phyloP scores from a whole-genome alignment of 2,888 invertebrate species.

The Chorisops tibialis region DNA sequence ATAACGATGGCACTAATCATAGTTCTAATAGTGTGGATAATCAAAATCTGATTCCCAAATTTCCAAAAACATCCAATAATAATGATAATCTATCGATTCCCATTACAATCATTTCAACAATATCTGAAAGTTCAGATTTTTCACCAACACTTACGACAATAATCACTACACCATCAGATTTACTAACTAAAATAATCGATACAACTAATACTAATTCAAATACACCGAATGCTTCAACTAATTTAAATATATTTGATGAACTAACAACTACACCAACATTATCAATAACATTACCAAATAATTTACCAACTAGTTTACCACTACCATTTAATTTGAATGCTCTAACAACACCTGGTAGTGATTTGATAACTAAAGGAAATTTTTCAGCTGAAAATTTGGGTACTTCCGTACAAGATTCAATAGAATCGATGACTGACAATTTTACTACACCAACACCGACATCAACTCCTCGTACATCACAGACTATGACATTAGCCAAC shows the following conservation, averaged over 20 bases:
- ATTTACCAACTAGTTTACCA: slow-evolving; percentile 37
- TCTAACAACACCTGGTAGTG: slow-evolving; percentile 38
- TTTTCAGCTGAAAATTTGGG: slow-evolving; percentile 36
- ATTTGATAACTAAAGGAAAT: slow-evolving; percentile 33
- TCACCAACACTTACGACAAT: slow-evolving; percentile 25
- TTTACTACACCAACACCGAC: neutral
- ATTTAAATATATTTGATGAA: slow-evolving; percentile 16
- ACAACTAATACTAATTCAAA: slow-evolving; percentile 21
- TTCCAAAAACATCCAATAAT: neutral
- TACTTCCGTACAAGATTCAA: slow-evolving; percentile 37
- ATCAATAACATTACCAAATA: slow-evolving; percentile 28
- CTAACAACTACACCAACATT: slow-evolving; percentile 20
- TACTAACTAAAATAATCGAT: no score
- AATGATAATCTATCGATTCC: neutral
- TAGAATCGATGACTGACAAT: neutral
- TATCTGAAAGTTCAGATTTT: slow-evolving; percentile 16
- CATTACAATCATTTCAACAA: slow-evolving; percentile 9
- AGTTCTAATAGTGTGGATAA: slow-evolving; percentile 13
- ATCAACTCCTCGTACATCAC: slow-evolving; percentile 3
- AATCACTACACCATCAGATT: slow-evolving; percentile 27
- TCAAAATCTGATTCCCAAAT: neutral
- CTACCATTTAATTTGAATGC: slow-evolving; percentile 32
- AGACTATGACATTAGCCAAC: slow-evolving; percentile 36
- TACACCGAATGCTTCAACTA: slow-evolving; percentile 30
- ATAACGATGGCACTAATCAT: slow-evolving; percentile 14